Evolutionary conservation across 1,140 invertebrate genomes (phyloP).

Genomic region (Ericerus pela): DNA sequence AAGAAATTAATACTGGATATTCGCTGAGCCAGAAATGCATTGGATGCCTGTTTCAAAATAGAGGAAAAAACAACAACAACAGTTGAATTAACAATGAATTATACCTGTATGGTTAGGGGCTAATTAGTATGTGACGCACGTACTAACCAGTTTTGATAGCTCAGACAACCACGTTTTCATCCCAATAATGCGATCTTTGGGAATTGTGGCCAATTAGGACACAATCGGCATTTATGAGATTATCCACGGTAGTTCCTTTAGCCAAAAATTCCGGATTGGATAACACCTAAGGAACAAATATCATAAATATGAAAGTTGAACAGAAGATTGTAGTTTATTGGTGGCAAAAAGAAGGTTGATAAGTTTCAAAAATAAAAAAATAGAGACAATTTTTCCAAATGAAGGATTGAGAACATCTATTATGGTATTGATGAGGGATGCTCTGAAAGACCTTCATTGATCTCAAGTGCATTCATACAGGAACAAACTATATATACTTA

Average conservation of each 20-base stretch:
- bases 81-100: too few relatives aligned
- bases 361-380: too few relatives aligned
- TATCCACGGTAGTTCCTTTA: constrained; percentile 93
- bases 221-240: constrained; percentile 83
- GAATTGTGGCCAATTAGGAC: constrained; percentile 94
- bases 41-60: constrained; percentile 57
- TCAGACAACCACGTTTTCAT: constrained; percentile 99
- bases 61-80: neutral
- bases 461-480: too few relatives aligned
- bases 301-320: too few relatives aligned
- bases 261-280: constrained; percentile 99
- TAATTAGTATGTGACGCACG: neutral
- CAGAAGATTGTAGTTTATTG: too few relatives aligned
- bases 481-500: too few relatives aligned
- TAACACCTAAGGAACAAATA: too few relatives aligned
- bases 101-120: neutral
- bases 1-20: constrained; percentile 98
- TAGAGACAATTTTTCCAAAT: too few relatives aligned
- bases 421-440: too few relatives aligned
- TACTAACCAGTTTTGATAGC: constrained; percentile 76
- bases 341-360: too few relatives aligned
- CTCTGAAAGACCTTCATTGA: too few relatives aligned
- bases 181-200: constrained; percentile 79
- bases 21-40: constrained; percentile 93
- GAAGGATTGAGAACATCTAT: too few relatives aligned